phyloP scores from a whole-genome alignment of 1,140 invertebrate species.

The Calliopsis andreniformis region DNA sequence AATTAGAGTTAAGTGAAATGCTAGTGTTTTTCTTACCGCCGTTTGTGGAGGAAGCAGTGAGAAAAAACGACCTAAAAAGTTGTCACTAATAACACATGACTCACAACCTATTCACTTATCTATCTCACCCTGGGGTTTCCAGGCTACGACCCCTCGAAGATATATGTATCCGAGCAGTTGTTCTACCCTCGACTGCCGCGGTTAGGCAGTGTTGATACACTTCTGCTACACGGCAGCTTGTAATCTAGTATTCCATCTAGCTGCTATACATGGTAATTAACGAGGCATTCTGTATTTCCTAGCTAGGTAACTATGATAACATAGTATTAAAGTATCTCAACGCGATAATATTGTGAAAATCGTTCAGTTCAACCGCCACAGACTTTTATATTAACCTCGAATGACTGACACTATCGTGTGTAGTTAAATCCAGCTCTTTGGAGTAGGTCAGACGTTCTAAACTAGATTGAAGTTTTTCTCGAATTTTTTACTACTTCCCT shows the following conservation, averaged over 20 bases:
- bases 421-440: too few species aligned
- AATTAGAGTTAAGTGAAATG: slow-evolving; percentile 21
- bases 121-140: slow-evolving; percentile 59
- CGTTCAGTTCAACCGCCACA: too few species aligned
- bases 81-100: slow-evolving; percentile 57
- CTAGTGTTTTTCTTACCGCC: slow-evolving; percentile 4
- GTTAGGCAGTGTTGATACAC: slow-evolving; percentile 42
- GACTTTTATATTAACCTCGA: not conserved
- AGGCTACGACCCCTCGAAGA: slow-evolving; percentile 58
- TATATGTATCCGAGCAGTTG: slow-evolving; percentile 48
- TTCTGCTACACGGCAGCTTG: slow-evolving; percentile 34
- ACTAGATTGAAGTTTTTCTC: too few species aligned
- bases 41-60: not conserved
- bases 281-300: not conserved
- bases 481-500: too few species aligned
- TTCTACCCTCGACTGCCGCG: slow-evolving; percentile 39
- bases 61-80: slow-evolving; percentile 60
- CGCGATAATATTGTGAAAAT: not conserved
- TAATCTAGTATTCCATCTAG: slow-evolving; percentile 18
- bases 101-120: slow-evolving; percentile 66
- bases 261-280: slow-evolving; percentile 2
- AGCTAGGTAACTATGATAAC: not conserved
- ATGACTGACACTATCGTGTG: too few species aligned
- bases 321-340: not conserved
- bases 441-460: too few species aligned